Evolutionary conservation across 2,113 vertebrate genomes (phyloP).

Genomic region (Hydrolagus affinis): DNA sequence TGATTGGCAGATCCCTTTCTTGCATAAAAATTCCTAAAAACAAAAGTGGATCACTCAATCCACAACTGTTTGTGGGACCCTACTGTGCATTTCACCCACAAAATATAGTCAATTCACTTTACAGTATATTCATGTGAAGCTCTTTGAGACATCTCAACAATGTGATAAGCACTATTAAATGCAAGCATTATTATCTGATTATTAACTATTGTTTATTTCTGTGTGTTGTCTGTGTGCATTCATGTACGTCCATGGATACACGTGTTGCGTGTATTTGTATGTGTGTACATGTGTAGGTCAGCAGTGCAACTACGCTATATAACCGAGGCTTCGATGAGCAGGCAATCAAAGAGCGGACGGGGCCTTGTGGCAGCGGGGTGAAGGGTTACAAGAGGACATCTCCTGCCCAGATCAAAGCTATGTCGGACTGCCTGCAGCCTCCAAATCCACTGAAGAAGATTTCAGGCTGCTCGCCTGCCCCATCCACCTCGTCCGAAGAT

Average conservation of each 20-base stretch:
- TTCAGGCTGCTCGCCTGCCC: slow-evolving; percentile 8
- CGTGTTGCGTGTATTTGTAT: neutral
- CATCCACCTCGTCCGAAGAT: slow-evolving; percentile 6
- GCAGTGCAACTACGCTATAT: slow-evolving; percentile 27
- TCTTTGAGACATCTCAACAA: too few species aligned
- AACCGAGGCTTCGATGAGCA: slow-evolving; percentile 24
- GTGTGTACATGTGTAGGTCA: slow-evolving; percentile 11
- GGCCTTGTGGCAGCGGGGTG: neutral
- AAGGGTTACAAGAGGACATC: slow-evolving; percentile 17
- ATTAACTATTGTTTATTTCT: slow-evolving; percentile 8
- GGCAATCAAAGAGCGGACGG: slow-evolving; percentile 25
- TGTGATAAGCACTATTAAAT: too few species aligned
- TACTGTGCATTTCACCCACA: too few species aligned
- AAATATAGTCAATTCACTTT: too few species aligned
- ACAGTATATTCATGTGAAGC: too few species aligned
- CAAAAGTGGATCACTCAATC: too few species aligned
- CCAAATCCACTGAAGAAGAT: slow-evolving; percentile 25
- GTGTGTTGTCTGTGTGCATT: too few species aligned
- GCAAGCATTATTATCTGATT: too few species aligned
- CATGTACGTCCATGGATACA: too few species aligned
- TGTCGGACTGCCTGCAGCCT: slow-evolving; percentile 28
- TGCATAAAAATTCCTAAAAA: too few species aligned
- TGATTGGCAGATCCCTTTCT: too few species aligned
- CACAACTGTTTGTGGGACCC: too few species aligned
- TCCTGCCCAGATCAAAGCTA: slow-evolving; percentile 24